phyloP scores from a whole-genome alignment of 1,140 invertebrate species.

The Orius insidiosus region DNA sequence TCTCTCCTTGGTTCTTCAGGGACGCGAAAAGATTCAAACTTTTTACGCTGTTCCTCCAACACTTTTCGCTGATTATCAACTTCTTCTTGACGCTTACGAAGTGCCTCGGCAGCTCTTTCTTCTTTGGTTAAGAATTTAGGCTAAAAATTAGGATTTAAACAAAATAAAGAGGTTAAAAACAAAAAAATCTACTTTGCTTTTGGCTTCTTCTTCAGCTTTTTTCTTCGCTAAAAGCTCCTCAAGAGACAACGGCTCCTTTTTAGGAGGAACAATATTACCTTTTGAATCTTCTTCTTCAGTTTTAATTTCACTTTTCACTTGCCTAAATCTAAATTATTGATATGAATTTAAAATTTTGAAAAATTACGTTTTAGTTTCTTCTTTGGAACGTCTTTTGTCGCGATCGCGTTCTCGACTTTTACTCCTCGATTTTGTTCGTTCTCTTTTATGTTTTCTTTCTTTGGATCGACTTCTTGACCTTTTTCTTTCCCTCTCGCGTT shows the following conservation, averaged over 20 bases:
- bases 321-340: slow-evolving; percentile 14
- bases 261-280: slow-evolving; percentile 26
- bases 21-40: slow-evolving; percentile 34
- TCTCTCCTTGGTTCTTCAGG: slow-evolving; percentile 18
- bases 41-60: slow-evolving; percentile 54
- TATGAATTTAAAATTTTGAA: too few relatives aligned
- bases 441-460: slow-evolving; percentile 17
- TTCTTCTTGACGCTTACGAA: slow-evolving; percentile 76
- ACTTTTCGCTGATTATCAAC: slow-evolving; percentile 46
- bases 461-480: slow-evolving; percentile 17
- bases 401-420: slow-evolving; percentile 7
- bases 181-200: slow-evolving; percentile 59
- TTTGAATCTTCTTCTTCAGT: slow-evolving; percentile 23
- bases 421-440: slow-evolving; percentile 12
- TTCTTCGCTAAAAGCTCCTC: slow-evolving; percentile 93
- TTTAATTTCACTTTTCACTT: slow-evolving; percentile 24
- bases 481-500: slow-evolving; percentile 14
- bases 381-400: neutral
- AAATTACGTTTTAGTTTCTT: neutral
- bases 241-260: slow-evolving; percentile 82
- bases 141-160: too few relatives aligned
- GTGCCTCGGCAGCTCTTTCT: slow-evolving; percentile 74
- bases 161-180: too few relatives aligned
- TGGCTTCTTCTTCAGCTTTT: slow-evolving; percentile 85
- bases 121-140: slow-evolving; percentile 96